Conservation (phyloP, 2,113 vertebrate species). For the Oryzias celebensis region DNA sequence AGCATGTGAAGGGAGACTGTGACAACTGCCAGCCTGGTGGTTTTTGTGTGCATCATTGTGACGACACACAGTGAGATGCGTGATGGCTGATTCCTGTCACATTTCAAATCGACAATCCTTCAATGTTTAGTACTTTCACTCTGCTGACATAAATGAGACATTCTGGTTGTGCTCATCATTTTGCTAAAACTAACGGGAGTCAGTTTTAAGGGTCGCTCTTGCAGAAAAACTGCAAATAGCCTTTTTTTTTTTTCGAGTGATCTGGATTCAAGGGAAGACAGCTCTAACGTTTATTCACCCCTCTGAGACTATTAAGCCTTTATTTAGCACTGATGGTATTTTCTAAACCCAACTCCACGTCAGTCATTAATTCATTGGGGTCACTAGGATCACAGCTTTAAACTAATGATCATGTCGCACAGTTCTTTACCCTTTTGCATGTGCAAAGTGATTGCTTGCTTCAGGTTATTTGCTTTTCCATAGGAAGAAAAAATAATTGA, state of each 20-base stretch:
- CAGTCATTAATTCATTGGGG: neutral
- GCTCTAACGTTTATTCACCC: neutral
- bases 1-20: neutral
- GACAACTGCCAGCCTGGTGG: constrained; percentile 1
- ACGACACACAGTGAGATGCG: neutral
- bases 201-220: neutral
- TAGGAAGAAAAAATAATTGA: neutral
- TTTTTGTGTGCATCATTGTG: neutral
- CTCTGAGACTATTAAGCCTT: neutral
- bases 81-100: constrained; percentile 8
- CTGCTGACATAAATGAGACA: neutral
- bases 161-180: neutral
- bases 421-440: neutral
- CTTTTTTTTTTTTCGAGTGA: neutral
- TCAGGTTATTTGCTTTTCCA: neutral
- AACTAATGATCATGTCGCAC: neutral
- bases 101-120: neutral
- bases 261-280: neutral
- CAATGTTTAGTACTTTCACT: neutral
- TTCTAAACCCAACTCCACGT: neutral
- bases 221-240: constrained; percentile 7
- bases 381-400: neutral
- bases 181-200: constrained; percentile 1
- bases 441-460: neutral
- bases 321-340: neutral